Base-by-base conservation (phyloP, 2,888 invertebrate genomes). In the Arrhopalites spinosus region DNA sequence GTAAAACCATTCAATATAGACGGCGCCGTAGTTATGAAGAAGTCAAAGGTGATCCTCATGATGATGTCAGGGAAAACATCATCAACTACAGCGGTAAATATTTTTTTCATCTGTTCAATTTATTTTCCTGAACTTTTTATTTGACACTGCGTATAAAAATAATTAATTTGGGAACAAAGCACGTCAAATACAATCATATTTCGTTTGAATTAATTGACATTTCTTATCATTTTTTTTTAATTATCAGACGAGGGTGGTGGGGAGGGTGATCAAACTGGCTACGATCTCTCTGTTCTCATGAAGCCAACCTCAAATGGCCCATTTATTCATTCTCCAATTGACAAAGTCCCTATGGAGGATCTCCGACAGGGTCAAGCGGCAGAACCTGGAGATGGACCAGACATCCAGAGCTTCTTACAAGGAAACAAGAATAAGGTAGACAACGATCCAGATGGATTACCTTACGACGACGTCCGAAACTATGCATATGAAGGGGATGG, bases 401-500 rank as follows among this genome's bases (percentile, higher is more conserved):
- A 95, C 82, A 94, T 96, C 83, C 94, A 93, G 83, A 93, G 93
- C 68, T 96, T 97, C 87, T 89, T 97, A 67, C 92, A 93, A 83
- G 93, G 92, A 84, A 96, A 95, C 86, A 93, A 96, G 85, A 92
- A 93, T 79, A 90, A 92, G 80, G 92, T 96, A 82, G 96, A 97
- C 86, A 90, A 93, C 80, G 98, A 98, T 86, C 93, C 94, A 0
- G 93, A 93, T 83, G 94, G 93, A 82, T 91, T 92, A 84, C 96
- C 97, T 0, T 94, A 93, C 85, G 99, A 99, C 86, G 98, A 98
- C 86, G 94, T 98, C 25, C 90, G 98, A 77, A 95, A 98, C 86
- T 99, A 98, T 86, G 97, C 96, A 75, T 98, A 98, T 85, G 98
- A 99, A 87, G 98, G 98, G 64, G 95, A 95, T 85, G 96, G 96